Evolutionary conservation across 2,888 invertebrate genomes (phyloP).

Genomic region (Leptura quadrifasciata): DNA sequence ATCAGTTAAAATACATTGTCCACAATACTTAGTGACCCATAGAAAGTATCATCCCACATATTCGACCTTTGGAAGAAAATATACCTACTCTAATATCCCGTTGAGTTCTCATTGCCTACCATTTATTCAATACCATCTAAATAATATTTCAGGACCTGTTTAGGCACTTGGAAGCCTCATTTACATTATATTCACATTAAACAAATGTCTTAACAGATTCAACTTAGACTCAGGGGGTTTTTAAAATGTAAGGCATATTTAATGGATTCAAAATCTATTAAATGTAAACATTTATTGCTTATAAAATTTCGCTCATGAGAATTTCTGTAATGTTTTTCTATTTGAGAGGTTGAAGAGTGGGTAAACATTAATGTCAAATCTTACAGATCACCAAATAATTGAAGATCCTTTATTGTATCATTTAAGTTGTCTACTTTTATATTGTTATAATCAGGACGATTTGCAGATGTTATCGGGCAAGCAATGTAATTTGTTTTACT

Average conservation of each 20-base stretch:
- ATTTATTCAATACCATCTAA: conserved; percentile 60
- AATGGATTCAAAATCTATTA: neutral
- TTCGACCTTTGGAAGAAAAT: conserved; percentile 56
- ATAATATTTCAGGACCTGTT: conserved; percentile 53
- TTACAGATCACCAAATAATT: no score
- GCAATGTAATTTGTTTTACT: no score
- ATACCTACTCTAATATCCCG: conserved; percentile 56
- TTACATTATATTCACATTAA: conserved; percentile 56
- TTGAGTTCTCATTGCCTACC: conserved; percentile 58
- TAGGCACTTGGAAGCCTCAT: conserved; percentile 47
- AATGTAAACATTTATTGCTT: neutral
- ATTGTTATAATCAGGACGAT: no score
- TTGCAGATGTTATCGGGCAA: no score
- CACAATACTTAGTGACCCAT: neutral
- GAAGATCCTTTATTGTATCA: no score
- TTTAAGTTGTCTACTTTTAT: no score
- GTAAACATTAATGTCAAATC: no score
- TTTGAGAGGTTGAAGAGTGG: no score
- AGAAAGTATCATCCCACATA: conserved; percentile 44
- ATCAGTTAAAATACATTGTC: no score
- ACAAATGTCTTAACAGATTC: conserved; percentile 49
- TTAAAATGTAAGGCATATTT: neutral
- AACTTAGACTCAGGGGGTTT: conserved; percentile 3
- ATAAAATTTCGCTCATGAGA: no score
- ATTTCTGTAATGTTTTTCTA: no score